Evolutionary conservation across 2,888 invertebrate species (phyloP).

Genomic region (Drosophila hamatofila): DNA sequence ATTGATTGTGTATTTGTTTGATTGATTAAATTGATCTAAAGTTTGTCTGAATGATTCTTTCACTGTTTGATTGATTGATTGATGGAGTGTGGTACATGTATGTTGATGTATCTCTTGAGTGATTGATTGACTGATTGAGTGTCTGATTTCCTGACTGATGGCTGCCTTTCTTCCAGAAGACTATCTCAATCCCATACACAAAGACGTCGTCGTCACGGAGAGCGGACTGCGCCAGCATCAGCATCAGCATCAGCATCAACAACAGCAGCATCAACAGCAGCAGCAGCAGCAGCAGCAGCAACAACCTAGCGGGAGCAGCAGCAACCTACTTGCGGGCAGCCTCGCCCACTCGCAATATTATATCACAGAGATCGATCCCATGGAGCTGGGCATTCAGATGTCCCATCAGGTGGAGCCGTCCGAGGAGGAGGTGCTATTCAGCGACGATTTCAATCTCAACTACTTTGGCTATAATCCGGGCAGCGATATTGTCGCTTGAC

Average conservation of each 20-base stretch:
- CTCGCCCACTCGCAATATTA: slow-evolving; percentile 80
- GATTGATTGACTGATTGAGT: background rate
- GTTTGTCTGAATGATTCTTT: no score
- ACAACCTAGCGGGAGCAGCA: slow-evolving; percentile 35
- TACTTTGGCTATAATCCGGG: slow-evolving; percentile 84
- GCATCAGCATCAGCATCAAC: slow-evolving; percentile 29
- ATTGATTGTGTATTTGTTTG: no score
- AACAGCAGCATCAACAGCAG: background rate
- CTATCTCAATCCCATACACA: slow-evolving; percentile 90
- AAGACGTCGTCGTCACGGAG: slow-evolving; percentile 91
- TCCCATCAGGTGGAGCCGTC: slow-evolving; percentile 77
- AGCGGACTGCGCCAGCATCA: slow-evolving; percentile 88
- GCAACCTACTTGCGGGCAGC: slow-evolving; percentile 19
- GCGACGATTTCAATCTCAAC: slow-evolving; percentile 85
- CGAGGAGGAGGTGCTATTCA: slow-evolving; percentile 84
- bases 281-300: slow-evolving; percentile 17
- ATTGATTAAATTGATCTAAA: no score
- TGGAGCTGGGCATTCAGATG: slow-evolving; percentile 85
- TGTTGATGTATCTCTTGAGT: background rate
- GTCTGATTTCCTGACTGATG: slow-evolving; percentile 4
- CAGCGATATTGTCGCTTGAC: slow-evolving; percentile 85
- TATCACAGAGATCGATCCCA: slow-evolving; percentile 85
- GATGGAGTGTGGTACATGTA: no score
- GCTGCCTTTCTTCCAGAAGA: slow-evolving; percentile 85
- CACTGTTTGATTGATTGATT: no score